Evolutionary conservation across 2,888 invertebrate species (phyloP), one percentile per base, ranked within the genome.

Genomic region (Xylophagus ater): DNA sequence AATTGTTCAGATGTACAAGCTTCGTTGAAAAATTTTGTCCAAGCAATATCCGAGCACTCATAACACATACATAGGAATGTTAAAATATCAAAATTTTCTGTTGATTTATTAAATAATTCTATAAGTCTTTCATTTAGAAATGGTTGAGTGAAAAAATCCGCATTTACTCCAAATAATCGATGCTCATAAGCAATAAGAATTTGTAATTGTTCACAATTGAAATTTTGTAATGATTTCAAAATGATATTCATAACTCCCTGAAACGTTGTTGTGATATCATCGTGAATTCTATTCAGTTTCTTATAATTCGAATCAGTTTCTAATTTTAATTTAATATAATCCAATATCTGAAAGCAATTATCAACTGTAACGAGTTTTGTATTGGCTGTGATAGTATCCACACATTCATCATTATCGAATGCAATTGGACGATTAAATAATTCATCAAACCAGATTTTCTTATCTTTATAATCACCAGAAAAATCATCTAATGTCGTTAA

Each of bases 401-500:
- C 32, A 26, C 59, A 60, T 40, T 60, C 60, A 1, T 55, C 53
- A 41, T 57, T 59, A 1, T 51, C 54, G 3, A 55, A 41, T 1
- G 53, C 49, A 2, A 53, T 39, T 7, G 47, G 45, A 4, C 55
- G 52, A 31, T 49, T 50, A n/a, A 60, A 39, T 2, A 59, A 47
- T 37, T 54, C 57, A 34, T 55, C 44, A 24, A 59, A 50, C 47
- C 47, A 39, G 13, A 43, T 19, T 12, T 29, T 31, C 17, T 33
- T 39, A 12, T 40, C 38, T 4, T 33, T 30, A 8, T 28, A 20
- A 21, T 37, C 21, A 37, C 12, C 32, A 25, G 26, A 14, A 13
- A 29, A 14, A 21, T 34, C 15, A 14, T 29, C 32, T 18, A 32
- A 8, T 25, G 49, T 50, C 23, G 44, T 44, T n/a, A 60, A 45